Base-by-base conservation (phyloP, 2,113 vertebrate species). In the Cynoglossus semilaevis region DNA sequence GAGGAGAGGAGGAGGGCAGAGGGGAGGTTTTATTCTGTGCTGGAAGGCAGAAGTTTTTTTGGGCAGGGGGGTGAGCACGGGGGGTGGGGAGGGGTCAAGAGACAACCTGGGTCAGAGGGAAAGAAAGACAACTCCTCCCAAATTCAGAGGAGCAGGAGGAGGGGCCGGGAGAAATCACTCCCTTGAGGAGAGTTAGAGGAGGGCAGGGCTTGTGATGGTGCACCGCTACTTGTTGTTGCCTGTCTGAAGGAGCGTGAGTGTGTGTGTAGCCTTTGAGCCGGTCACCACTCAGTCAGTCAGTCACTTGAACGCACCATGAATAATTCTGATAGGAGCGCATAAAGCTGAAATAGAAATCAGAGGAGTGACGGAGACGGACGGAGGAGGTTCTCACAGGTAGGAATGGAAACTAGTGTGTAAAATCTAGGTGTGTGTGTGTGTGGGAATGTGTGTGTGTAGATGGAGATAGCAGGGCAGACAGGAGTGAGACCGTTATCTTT, bases 141-240 rank as follows among this genome's bases (percentile, higher is more conserved):
- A 43, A 78, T 58, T 29, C 46, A 78, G 71, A 36, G 49, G 75
- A 66, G 72, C n/a, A 71, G 79, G 89, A 82, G 85, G 83, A 84
- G 94, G 79, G 89, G 90, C 79, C 38, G 11, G 44, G 85, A 63
- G 9, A 80, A 86, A 91, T 86, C 89, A 71, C 89, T 87, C 72
- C 88, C 85, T 77, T 44, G n/a, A 77, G 22, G 79, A 88, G 48
- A 77, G 75, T 17, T 41, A 63, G 80, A 79, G 79, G 77, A 70
- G 67, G 80, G 77, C 47, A 52, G 73, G 45, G 72, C 62, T 64
- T 72, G 51, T 40, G 78, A 66, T 41, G 61, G 62, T 64, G 67
- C 71, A 34, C 61, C 9, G 51, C 79, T 81, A 64, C 84, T 87
- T 84, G 76, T 79, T 84, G 84, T 77, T 81, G 81, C 83, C 83